Percentiles rank a stretch among this genome's conserved stretches.
These are phyloP conservation scores for Macrosteles quadrilineatus DNA, from an alignment of 1,140 invertebrate genomes.

Conservation along the genomic window DNA sequence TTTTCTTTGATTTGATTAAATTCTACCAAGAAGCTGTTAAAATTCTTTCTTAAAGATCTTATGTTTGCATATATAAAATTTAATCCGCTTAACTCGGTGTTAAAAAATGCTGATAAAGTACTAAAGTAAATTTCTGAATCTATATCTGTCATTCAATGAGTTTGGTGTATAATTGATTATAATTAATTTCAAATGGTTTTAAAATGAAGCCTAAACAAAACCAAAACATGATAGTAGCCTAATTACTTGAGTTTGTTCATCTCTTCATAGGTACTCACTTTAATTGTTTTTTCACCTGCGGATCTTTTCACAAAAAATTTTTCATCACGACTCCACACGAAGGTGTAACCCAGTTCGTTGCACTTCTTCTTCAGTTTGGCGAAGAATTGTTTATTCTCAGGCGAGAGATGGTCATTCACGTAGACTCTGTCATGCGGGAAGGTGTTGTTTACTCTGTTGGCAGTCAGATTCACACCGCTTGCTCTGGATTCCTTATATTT, in stretches of 20 bases:
- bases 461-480: background rate
- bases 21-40: no score
- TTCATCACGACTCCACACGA: conserved; percentile 1
- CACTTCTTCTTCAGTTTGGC: background rate
- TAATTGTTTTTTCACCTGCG: background rate
- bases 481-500: background rate
- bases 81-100: no score
- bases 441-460: background rate
- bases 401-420: background rate
- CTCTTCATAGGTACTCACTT: background rate
- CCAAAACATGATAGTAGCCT: background rate
- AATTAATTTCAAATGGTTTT: no score
- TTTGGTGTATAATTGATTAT: no score
- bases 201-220: no score
- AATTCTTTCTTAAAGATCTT: no score
- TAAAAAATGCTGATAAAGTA: no score
- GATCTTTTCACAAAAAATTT: background rate
- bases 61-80: no score
- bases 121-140: no score
- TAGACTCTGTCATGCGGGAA: background rate
- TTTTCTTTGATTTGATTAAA: no score
- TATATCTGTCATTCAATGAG: no score
- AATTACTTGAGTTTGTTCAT: background rate
- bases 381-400: background rate
- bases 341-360: background rate